Conservation (phyloP, 2,888 invertebrate genomes). For the Athrips mouffetella region DNA sequence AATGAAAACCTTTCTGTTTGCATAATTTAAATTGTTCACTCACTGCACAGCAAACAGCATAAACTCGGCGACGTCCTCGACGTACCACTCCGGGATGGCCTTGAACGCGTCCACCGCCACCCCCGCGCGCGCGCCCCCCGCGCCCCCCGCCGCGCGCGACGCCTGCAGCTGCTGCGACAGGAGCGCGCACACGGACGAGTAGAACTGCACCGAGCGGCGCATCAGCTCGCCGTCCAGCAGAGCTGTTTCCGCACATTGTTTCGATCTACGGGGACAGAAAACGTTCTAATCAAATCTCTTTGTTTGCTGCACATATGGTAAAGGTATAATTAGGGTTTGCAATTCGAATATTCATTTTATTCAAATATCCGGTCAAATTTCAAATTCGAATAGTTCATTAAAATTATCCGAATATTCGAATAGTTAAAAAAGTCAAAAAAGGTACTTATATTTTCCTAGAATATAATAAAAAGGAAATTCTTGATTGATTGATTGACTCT, state of each 20-base stretch:
- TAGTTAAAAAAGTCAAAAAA: too few species aligned
- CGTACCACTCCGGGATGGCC: constrained; percentile 97
- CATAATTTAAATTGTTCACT: constrained; percentile 61
- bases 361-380: too few species aligned
- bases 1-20: too few species aligned
- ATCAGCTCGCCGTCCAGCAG: constrained; percentile 91
- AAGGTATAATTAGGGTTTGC: too few species aligned
- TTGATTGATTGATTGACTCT: too few species aligned
- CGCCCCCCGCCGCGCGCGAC: constrained; percentile 80
- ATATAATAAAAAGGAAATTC: too few species aligned
- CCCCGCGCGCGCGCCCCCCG: constrained; percentile 75
- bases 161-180: constrained; percentile 82
- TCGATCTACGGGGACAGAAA: constrained; percentile 80
- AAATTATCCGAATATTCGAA: too few species aligned
- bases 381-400: too few species aligned
- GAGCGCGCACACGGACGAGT: constrained; percentile 90
- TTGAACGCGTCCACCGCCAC: constrained; percentile 83
- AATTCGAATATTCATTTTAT: too few species aligned
- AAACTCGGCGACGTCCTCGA: constrained; percentile 98
- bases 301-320: too few species aligned
- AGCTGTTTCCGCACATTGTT: constrained; percentile 93
- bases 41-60: constrained; percentile 94
- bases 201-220: constrained; percentile 90
- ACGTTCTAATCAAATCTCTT: neutral
- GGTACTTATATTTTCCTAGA: too few species aligned